Evolutionary conservation across 1,140 invertebrate species (phyloP).

Genomic region (Agrypnia vestita): DNA sequence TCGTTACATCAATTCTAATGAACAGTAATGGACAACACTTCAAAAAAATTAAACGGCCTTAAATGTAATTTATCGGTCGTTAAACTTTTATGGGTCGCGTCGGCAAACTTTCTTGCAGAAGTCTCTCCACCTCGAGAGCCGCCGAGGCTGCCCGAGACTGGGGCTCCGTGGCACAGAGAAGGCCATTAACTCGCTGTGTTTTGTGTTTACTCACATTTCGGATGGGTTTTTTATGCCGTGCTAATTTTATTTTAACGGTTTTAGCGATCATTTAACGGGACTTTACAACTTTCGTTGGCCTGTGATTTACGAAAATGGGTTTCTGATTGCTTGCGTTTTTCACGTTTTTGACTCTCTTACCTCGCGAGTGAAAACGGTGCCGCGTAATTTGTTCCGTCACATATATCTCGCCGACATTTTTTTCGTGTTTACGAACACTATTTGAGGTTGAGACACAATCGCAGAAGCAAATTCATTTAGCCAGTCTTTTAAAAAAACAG

Average conservation of each 20-base stretch:
- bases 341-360: not conserved
- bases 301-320: conserved; percentile 20
- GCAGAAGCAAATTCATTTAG: no score
- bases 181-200: conserved; percentile 7
- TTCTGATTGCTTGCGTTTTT: not conserved
- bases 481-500: no score
- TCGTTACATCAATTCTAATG: conserved; percentile 32
- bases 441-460: no score
- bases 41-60: conserved; percentile 36
- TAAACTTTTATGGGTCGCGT: conserved; percentile 24
- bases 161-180: not conserved
- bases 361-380: no score
- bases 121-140: not conserved
- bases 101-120: conserved; percentile 24
- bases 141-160: not conserved
- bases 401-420: no score
- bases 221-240: conserved; percentile 7
- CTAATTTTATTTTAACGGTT: conserved; percentile 26
- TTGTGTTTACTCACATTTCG: not conserved
- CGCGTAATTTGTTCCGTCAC: no score
- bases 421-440: no score
- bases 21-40: conserved; percentile 34
- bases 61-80: conserved; percentile 36
- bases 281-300: not conserved
- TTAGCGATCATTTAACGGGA: conserved; percentile 9